These are phyloP conservation scores for Agapornis roseicollis DNA, from an alignment of 2,113 vertebrate genomes.

Conservation along the genomic window DNA sequence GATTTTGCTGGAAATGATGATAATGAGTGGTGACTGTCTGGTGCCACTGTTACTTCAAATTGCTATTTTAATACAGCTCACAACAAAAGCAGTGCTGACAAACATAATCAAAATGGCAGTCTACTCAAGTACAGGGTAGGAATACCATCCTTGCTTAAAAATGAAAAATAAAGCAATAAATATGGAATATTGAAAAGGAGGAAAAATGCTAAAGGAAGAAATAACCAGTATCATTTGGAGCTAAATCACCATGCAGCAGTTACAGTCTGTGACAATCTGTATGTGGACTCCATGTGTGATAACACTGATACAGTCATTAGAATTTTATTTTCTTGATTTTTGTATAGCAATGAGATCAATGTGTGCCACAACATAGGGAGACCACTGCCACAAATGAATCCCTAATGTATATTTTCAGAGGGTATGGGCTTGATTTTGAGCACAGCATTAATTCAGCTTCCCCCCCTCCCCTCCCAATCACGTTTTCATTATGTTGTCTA, in stretches of 20 bases:
- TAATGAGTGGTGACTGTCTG: slow-evolving; percentile 30
- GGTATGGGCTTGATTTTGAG: background rate
- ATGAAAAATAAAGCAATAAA: background rate
- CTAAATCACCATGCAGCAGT: background rate
- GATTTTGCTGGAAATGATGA: background rate
- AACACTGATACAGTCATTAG: background rate
- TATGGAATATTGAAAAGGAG: background rate
- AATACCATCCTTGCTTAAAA: background rate
- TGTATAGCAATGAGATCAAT: background rate
- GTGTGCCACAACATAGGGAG: background rate
- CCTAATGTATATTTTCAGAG: background rate
- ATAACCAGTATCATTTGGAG: background rate
- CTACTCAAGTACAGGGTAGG: background rate
- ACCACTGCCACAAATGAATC: background rate
- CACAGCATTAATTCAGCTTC: background rate
- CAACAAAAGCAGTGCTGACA: slow-evolving; percentile 2
- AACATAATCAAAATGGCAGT: slow-evolving; percentile 34
- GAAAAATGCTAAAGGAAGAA: background rate
- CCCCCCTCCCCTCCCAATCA: slow-evolving; percentile 11
- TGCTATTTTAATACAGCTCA: slow-evolving; percentile 41
- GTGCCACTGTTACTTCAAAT: background rate
- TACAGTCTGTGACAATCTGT: background rate
- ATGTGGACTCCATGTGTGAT: background rate
- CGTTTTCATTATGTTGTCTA: slow-evolving; percentile 34
- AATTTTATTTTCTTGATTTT: background rate